Evolutionary conservation across 2,113 vertebrate species (phyloP).

Genomic region (Mesitornis unicolor): DNA sequence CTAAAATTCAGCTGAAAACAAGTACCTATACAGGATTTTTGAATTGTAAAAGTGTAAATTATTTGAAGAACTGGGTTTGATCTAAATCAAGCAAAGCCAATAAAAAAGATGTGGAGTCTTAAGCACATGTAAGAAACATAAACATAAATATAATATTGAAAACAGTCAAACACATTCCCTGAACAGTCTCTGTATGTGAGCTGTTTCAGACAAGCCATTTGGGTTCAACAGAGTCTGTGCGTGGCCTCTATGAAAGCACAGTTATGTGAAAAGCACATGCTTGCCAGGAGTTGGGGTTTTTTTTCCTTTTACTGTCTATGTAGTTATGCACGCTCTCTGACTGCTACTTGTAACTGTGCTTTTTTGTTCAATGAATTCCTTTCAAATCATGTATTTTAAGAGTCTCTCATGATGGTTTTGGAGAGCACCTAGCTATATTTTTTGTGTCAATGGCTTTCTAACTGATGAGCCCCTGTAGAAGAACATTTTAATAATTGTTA

Average conservation of each 20-base stretch:
- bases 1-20: not conserved
- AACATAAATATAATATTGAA: not conserved
- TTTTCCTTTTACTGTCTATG: not conserved
- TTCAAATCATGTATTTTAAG: rapidly evolving
- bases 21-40: not conserved
- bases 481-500: not conserved
- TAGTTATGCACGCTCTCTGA: not conserved
- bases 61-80: not conserved
- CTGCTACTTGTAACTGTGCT: not conserved
- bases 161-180: not conserved
- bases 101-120: not conserved
- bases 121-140: not conserved
- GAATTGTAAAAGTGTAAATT: not conserved
- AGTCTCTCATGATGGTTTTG: not conserved
- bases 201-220: not conserved
- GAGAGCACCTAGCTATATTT: not conserved
- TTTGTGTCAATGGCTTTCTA: not conserved
- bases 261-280: not conserved
- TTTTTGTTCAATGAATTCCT: not conserved
- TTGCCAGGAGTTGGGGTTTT: not conserved
- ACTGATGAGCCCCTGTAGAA: rapidly evolving
- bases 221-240: not conserved
- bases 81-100: not conserved
- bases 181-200: not conserved
- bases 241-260: not conserved